Evolutionary conservation across 2,113 vertebrate genomes (phyloP), one percentile per base, ranked within the genome.

Genomic region (Dasyprocta punctata): DNA sequence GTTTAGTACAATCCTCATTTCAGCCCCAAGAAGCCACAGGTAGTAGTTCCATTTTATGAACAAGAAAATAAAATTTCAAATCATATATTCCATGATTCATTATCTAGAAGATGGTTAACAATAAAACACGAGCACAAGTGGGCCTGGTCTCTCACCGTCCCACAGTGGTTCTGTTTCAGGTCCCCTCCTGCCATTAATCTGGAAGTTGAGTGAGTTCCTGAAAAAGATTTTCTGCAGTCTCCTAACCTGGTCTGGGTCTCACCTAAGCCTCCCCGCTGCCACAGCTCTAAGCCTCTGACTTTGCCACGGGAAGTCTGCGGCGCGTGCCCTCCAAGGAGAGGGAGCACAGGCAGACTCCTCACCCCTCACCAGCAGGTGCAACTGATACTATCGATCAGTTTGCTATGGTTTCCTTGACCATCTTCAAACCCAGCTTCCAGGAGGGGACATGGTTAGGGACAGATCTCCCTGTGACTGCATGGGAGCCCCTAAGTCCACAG

Each of bases 391-490:
- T 47, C n/a, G n/a, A n/a, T n/a, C 1, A 1, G 1, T 49, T n/a
- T 77, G 41, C 20, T 36, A 26, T 56, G 16, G 3, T 49, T 65
- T 13, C 47, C 44, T 33, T 75, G 73, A 13, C 20, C 69, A 73
- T 73, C n/a, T 38, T 41, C 38, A 73, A 12, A 19, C 20, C 69
- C 69, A 73, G 38, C n/a, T 56, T 52, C 86, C 58, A 63, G 44
- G 26, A 71, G 1, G 7, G 20, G 20, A 5, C 33, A 38, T 7
- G 1, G 0, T n/a, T n/a, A 14, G 56, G 19, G 52, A 36, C 14
- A n/a, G 67, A 14, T 24, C 22, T 75, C 19, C 54, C 30, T 12
- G 1, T 17, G 44, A 73, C 9, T 56, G 3, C 26, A n/a, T 1
- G 6, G 47, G 26, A 26, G 24, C 24, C 22, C 17, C 11, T 0